phyloP scores from a whole-genome alignment of 2,888 invertebrate genomes.

The Teleogryllus oceanicus region DNA sequence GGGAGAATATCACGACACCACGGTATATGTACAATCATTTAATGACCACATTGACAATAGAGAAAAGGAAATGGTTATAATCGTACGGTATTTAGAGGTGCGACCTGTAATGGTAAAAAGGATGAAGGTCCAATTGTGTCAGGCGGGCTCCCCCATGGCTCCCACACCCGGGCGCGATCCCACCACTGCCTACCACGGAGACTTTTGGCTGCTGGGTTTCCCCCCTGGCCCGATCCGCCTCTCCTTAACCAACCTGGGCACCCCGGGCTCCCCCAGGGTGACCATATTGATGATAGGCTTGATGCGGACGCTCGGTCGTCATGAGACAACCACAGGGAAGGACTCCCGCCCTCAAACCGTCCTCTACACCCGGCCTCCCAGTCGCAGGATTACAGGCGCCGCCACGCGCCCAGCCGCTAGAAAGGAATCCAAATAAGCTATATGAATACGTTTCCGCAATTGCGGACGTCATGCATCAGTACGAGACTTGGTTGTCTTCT shows the following conservation, averaged over 20 bases:
- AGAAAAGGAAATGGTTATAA: too few relatives aligned
- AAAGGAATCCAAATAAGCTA: too few relatives aligned
- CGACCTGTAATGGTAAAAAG: conserved; percentile 48
- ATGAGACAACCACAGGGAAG: conserved; percentile 52
- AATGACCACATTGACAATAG: too few relatives aligned
- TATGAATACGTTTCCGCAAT: too few relatives aligned
- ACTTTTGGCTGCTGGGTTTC: conserved; percentile 99
- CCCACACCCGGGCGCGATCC: conserved; percentile 97
- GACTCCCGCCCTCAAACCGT: conserved; percentile 87
- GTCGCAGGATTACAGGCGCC: conserved; percentile 1
- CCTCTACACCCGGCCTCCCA: conserved; percentile 51
- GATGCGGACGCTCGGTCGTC: conserved; percentile 66
- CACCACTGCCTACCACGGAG: conserved; percentile 98
- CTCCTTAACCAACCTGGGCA: conserved; percentile 90
- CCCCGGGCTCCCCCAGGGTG: conserved; percentile 76
- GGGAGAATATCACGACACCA: too few relatives aligned
- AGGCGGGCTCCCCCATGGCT: conserved; percentile 79
- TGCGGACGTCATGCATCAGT: too few relatives aligned
- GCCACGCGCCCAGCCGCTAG: not conserved
- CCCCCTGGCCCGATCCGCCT: conserved; percentile 60
- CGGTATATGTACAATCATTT: too few relatives aligned
- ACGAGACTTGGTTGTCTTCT: too few relatives aligned
- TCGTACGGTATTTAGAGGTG: too few relatives aligned
- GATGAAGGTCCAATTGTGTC: conserved; percentile 72
- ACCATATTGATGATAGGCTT: conserved; percentile 98